Percentiles rank a stretch among this genome's conserved stretches.
Conservation (phyloP, 2,888 invertebrate species). For the Drosophila pseudotalamancana region DNA sequence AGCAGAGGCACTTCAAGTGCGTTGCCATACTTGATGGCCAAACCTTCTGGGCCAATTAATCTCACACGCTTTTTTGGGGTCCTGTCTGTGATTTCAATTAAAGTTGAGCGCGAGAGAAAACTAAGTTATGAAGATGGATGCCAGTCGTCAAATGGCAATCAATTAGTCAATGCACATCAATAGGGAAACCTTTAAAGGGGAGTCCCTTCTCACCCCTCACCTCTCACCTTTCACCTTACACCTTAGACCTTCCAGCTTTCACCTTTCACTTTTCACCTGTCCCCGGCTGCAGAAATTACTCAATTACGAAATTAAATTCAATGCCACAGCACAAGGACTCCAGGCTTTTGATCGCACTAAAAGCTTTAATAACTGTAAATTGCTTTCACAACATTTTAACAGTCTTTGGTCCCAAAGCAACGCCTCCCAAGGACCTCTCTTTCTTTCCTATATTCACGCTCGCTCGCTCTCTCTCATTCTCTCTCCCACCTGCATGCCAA, state of each 20-base stretch:
- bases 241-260: too few species aligned
- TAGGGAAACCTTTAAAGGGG: not conserved
- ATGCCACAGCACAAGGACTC: conserved; percentile 41
- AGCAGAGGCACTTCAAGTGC: conserved; percentile 36
- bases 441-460: too few species aligned
- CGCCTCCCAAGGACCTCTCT: not conserved
- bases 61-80: conserved; percentile 41
- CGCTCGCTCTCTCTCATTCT: not conserved
- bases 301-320: conserved; percentile 79
- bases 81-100: conserved; percentile 73
- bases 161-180: conserved; percentile 68
- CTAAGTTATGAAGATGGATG: conserved; percentile 74
- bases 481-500: conserved; percentile 44
- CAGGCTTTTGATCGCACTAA: conserved; percentile 76
- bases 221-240: not conserved
- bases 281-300: conserved; percentile 60
- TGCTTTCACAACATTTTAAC: conserved; percentile 71
- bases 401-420: not conserved
- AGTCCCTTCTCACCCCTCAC: not conserved
- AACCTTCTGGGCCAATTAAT: conserved; percentile 40
- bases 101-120: conserved; percentile 39
- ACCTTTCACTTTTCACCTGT: too few species aligned
- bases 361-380: conserved; percentile 80
- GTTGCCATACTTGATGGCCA: conserved; percentile 27
- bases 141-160: conserved; percentile 74